Percentiles rank a stretch among this genome's conserved stretches.
Evolutionary conservation across 2,797 vertebrate species (phyloP).

Genomic region (Tragelaphus eurycerus): DNA sequence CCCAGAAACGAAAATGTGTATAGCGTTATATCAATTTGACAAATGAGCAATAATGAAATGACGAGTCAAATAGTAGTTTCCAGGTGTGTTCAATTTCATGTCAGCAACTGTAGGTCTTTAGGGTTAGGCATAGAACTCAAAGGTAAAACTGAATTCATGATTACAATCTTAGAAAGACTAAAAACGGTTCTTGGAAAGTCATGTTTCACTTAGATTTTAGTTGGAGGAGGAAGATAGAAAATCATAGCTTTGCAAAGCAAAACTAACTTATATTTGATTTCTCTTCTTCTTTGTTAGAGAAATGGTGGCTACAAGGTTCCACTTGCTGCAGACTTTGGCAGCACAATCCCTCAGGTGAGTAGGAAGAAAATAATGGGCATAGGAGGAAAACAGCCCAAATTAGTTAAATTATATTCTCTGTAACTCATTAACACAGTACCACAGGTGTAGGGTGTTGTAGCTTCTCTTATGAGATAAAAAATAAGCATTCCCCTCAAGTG

Average conservation of each 20-base stretch:
- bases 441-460: not conserved
- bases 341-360: not conserved
- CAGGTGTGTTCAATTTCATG: not conserved
- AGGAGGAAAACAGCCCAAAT: not conserved
- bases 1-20: not conserved
- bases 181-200: not conserved
- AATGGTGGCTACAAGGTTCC: not conserved
- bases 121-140: not conserved
- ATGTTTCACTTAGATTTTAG: not conserved
- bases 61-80: not conserved
- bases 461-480: slow-evolving; percentile 1
- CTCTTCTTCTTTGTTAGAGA: not conserved
- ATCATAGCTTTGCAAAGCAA: not conserved
- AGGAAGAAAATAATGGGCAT: not conserved
- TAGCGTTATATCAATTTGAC: not conserved
- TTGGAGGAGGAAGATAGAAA: not conserved
- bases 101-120: not conserved
- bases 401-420: not conserved
- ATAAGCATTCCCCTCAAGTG: not conserved
- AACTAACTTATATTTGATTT: not conserved
- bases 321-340: not conserved
- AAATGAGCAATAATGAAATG: slow-evolving; percentile 19
- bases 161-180: not conserved
- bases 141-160: not conserved
- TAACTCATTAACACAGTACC: not conserved